phyloP scores from a whole-genome alignment of 1,140 invertebrate genomes.

The Trichonephila clavipes region DNA sequence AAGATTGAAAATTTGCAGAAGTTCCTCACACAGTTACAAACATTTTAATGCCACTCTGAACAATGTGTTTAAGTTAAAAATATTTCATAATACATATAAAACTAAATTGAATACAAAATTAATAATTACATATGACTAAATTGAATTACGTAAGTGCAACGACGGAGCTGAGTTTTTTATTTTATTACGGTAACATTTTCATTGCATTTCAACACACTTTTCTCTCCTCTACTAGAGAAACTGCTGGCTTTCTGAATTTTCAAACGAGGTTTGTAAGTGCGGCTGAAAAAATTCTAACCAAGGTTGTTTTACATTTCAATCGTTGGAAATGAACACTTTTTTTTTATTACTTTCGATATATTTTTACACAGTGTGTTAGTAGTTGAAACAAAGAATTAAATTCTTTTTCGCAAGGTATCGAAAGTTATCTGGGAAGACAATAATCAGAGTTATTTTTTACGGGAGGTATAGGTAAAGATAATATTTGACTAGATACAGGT shows the following conservation, averaged over 20 bases:
- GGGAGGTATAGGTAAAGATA: no score
- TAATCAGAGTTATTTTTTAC: no score
- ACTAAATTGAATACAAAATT: no score
- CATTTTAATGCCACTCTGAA: no score
- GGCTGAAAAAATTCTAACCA: not conserved
- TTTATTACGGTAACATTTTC: constrained; percentile 52
- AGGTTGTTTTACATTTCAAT: not conserved
- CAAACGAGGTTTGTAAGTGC: not conserved
- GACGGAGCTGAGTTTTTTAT: not conserved
- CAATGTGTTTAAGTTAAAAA: no score
- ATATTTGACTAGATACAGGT: no score
- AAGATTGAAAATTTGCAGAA: no score
- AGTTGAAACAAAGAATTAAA: not conserved
- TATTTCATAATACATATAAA: no score
- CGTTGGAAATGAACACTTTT: not conserved
- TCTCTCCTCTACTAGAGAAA: not conserved
- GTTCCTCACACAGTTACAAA: no score
- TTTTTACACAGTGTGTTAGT: not conserved
- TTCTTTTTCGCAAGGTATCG: not conserved
- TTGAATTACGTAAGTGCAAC: constrained; percentile 15
- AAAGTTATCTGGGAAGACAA: no score
- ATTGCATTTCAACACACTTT: constrained; percentile 38
- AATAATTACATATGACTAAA: no score
- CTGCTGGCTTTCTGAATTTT: not conserved
- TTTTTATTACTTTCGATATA: not conserved